Evolutionary conservation across 35 echinoderm and acorn worm species (phyloP), one percentile per base, ranked within the genome.

Genomic region (Heliocidaris tuberculata): DNA sequence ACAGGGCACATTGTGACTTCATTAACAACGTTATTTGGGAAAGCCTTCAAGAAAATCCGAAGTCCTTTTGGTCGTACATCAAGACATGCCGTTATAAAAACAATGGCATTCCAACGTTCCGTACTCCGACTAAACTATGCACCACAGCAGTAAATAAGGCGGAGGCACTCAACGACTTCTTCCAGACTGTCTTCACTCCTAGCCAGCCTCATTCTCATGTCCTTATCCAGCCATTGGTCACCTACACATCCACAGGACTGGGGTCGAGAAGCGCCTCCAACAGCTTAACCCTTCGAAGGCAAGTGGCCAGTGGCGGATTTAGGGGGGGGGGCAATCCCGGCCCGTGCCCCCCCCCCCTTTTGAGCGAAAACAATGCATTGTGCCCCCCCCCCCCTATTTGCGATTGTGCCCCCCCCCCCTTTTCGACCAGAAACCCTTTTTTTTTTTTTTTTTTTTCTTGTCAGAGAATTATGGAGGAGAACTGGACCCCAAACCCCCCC

Each of bases 51-150:
- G 95, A 96, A 29, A 96, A 94, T 31, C 95, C 93, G 24, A 96
- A 96, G 49, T 52, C 92, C 10, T 96, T 96, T 47, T 94, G 94
- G 96, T 71, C 94, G 16, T 95, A 50, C 50, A 60, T 96, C 13
- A 30, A 86, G 27, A 65, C 90, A 8, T 60, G 70, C 54, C 61
- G 94, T 17, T 89, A 42, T 31, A 61, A 97, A 61, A 93, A 31
- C 56, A 32, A 85, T 86, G 94, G 95, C n/a, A 96, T 96, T 48
- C 96, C 95, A 92, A 42, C 95, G 50, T 86, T 97, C 15, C 54
- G 35, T 48, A 49, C 56, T 32, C 21, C 86, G 2, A 30, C 96
- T 60, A 96, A 96, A 93, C 29, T 94, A 27, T 90, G 49, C 71
- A 16, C 59, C 50, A 42, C 35, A 42, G 35, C 35, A 42, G 35